Base-by-base conservation (phyloP, 92 coral and sea anemone species). In the Isaurus tuberculatus region DNA sequence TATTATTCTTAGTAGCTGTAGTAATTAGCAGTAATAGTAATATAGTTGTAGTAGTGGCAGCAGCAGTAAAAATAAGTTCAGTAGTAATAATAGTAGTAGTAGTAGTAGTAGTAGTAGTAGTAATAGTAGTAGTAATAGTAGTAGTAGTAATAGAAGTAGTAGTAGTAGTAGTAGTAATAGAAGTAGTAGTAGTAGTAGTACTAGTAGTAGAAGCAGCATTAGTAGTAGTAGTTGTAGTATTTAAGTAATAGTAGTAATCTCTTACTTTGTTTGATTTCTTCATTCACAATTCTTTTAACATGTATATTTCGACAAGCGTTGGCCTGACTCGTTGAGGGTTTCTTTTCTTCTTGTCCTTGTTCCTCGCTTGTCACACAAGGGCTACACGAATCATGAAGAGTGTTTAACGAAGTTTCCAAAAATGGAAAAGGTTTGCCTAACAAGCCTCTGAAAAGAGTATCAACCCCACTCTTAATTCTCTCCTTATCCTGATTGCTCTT, bases 341-440 rank as follows among this genome's bases (percentile, higher is more conserved):
- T n/a, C 20, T 70, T 34, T n/a, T 4, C 29, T 4, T 36, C 49
- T 0, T 20, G 31, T 13, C 44, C 20, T 8, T 44, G 32, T 26
- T 26, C 78, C 57, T 42, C 3, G 19, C 34, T 26, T 14, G 51
- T 43, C 60, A 26, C 2, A 44, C 37, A 4, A 49, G 19, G 34
- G 57, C 16, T 29, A 43, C 14, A 72, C 26, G 78, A 72, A 5
- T 22, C 78, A 23, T 14, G 58, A 26, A 5, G 8, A 25, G 28
- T 23, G 51, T 36, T 14, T 42, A n/a, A 37, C 5, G 74, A 43
- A 9, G 0, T 70, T 2, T 44, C 49, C 34, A 30, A 7, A 8
- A 26, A 26, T 63, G 78, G 78, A 26, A 43, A 44, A 22, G 30
- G 11, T 44, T 72, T 46, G 5, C 55, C 78, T 4, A 72, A 72